These are phyloP conservation scores for Thelaira solivaga DNA, from an alignment of 2,888 invertebrate species.

Conservation along the genomic window DNA sequence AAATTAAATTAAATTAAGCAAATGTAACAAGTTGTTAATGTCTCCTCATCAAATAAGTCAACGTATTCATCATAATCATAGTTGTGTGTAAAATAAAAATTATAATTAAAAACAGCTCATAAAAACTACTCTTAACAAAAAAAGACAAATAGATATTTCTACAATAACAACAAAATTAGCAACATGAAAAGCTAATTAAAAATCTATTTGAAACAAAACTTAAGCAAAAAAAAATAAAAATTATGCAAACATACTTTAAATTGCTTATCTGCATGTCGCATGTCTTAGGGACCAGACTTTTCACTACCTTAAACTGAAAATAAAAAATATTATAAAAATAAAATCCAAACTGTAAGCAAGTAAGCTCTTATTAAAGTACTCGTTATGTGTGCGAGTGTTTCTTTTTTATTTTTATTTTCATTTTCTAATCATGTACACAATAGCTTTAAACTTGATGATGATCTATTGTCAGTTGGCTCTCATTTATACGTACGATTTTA, in stretches of 20 bases:
- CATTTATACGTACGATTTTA: too few relatives aligned
- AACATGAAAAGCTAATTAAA: constrained; percentile 47
- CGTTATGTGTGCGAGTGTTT: too few relatives aligned
- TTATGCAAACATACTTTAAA: neutral
- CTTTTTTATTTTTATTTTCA: neutral
- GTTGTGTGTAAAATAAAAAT: constrained; percentile 3
- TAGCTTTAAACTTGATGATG: too few relatives aligned
- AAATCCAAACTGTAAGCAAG: neutral
- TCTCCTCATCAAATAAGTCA: constrained; percentile 19
- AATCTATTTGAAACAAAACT: too few relatives aligned
- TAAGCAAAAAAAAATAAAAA: constrained; percentile 4
- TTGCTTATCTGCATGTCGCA: constrained; percentile 1
- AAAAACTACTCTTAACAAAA: constrained; percentile 37
- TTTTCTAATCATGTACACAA: too few relatives aligned
- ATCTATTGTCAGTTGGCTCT: neutral
- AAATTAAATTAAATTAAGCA: neutral
- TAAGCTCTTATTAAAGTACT: neutral
- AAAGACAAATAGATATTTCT: constrained; percentile 22
- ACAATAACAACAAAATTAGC: neutral
- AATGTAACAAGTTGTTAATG: constrained; percentile 35
- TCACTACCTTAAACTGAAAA: constrained; percentile 31
- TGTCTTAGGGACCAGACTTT: neutral
- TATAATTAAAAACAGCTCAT: constrained; percentile 3
- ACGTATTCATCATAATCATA: constrained; percentile 5
- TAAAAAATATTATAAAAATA: neutral